Evolutionary conservation across 2,797 vertebrate species (phyloP).

Genomic region (Falco cherrug): DNA sequence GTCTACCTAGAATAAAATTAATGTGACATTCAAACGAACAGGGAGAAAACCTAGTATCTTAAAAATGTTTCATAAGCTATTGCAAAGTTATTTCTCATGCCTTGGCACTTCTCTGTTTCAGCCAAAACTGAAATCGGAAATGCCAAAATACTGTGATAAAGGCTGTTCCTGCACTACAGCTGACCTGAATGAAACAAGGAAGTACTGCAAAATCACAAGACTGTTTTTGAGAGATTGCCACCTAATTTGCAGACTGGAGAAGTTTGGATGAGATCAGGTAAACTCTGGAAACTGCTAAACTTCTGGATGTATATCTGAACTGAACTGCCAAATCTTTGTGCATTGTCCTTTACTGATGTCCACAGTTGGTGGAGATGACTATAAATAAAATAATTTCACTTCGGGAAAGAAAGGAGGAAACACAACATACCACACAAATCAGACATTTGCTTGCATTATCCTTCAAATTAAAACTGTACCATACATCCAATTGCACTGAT

Average conservation of each 20-base stretch:
- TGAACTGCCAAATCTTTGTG: not conserved
- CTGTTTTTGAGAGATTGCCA: not conserved
- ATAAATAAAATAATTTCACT: not conserved
- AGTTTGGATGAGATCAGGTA: not conserved
- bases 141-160: constrained; percentile 34
- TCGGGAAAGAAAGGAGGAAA: not conserved
- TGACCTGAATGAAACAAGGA: constrained; percentile 46
- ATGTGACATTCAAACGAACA: not conserved
- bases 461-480: not conserved
- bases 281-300: not conserved
- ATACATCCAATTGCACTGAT: not conserved
- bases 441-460: not conserved
- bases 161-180: not conserved
- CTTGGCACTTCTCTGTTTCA: constrained; percentile 9
- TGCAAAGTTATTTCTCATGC: constrained; percentile 2
- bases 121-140: constrained; percentile 44
- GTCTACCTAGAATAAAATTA: not conserved
- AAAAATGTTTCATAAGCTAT: not conserved
- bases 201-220: constrained; percentile 12
- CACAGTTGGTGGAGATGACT: not conserved
- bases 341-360: not conserved
- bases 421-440: not conserved
- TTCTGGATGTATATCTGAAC: not conserved
- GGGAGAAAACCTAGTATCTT: not conserved
- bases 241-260: not conserved